Conservation (phyloP, 2,888 invertebrate species). For the Stratiomys singularior region DNA sequence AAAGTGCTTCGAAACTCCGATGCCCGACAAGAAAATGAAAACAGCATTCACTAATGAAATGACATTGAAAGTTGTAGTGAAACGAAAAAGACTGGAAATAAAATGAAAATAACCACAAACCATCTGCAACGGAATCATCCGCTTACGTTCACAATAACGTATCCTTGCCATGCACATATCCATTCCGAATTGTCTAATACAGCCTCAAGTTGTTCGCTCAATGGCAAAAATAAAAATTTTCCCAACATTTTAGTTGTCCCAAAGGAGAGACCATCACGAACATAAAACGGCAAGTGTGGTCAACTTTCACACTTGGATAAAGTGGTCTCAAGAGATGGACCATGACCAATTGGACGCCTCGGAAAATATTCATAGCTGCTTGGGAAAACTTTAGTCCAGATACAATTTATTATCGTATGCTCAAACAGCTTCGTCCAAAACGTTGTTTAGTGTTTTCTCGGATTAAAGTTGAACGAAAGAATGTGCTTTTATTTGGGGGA, state of each 20-base stretch:
- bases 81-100: conserved; percentile 3
- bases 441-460: conserved; percentile 30
- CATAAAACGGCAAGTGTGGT: conserved; percentile 52
- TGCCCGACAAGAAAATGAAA: conserved; percentile 7
- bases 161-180: conserved; percentile 5
- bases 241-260: conserved; percentile 51
- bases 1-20: no score
- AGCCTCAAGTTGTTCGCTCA: conserved; percentile 48
- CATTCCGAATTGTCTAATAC: conserved; percentile 46
- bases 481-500: neutral
- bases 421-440: conserved; percentile 45
- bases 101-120: conserved; percentile 36
- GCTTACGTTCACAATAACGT: conserved; percentile 27
- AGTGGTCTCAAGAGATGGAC: conserved; percentile 51
- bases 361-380: conserved; percentile 52
- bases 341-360: conserved; percentile 51
- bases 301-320: conserved; percentile 53
- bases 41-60: neutral
- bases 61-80: conserved; percentile 14
- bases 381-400: conserved; percentile 48
- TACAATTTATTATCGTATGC: conserved; percentile 50
- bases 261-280: conserved; percentile 50
- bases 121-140: conserved; percentile 30
- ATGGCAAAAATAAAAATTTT: conserved; percentile 52
- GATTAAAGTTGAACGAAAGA: conserved; percentile 34